Base-by-base conservation (phyloP, 2,888 invertebrate species). In the Willowsia nigromaculata region DNA sequence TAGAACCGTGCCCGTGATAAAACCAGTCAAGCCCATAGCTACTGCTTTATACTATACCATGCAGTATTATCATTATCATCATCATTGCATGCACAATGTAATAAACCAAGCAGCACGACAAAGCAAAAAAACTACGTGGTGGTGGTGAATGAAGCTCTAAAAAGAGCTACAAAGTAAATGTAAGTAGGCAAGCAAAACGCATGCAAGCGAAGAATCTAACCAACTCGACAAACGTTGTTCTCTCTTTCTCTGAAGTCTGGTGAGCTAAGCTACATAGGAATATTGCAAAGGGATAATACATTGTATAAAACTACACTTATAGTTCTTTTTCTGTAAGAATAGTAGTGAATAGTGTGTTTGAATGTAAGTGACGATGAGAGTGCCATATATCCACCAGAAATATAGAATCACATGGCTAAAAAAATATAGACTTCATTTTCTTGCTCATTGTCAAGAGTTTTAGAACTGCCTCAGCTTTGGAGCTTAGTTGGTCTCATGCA, bases 21-120 rank as follows among this genome's bases (percentile, higher is more conserved):
- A 59, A 53, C 85, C 68, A 86, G 86, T 53, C 80, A 86, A 86
- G 43, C 86, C 81, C 40, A n/a, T n/a, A n/a, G n/a, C n/a, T 81
- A 37, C 53, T 78, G 9, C 30, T 50, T 7, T 30, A 47, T 22
- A 74, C 47, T 11, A 15, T 74, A 74, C 71, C 9, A 15, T 25
- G 25, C 25, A 15, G 15, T 13, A 74, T 47, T 0, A 43, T 74
- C 43, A 43, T 74, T 27, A 43, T 25, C 47, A 68, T 37, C 40
- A 37, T 68, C 71, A 74, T 74, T 25, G 43, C 71, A 11, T 47
- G 18, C 68, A 43, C 71, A 74, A 74, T 43, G 43, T 47, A 43
- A 74, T 25, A 43, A 43, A 25, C 43, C 47, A 74, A 71, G 43
- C 71, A 15, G 37, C 33, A 37, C 71, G 11, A 43, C 43, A 47